Evolutionary conservation across 2,797 vertebrate species (phyloP).

Genomic region (Cercopithecus petaurista): DNA sequence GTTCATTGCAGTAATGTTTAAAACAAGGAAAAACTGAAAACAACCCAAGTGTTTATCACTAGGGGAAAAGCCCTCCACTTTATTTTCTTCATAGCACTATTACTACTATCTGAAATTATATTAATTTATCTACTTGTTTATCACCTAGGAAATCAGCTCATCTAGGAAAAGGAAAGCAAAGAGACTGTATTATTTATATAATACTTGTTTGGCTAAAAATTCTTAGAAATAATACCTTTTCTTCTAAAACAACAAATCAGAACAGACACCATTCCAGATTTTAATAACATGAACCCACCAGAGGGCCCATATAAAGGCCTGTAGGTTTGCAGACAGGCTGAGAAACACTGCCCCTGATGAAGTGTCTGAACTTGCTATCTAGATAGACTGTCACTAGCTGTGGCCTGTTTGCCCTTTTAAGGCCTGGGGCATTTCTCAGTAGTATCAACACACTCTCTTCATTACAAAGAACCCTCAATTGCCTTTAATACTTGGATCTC

Average conservation of each 20-base stretch:
- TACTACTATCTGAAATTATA: not conserved
- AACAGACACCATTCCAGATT: not conserved
- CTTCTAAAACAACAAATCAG: not conserved
- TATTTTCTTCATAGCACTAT: constrained; percentile 19
- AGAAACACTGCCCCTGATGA: not conserved
- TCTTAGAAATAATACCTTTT: not conserved
- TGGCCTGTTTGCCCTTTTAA: not conserved
- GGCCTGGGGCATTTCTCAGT: not conserved
- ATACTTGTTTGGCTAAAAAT: constrained; percentile 28
- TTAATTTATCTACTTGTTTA: constrained; percentile 19
- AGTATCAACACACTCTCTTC: not conserved
- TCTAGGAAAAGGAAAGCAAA: not conserved
- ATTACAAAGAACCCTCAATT: not conserved
- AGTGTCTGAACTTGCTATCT: not conserved
- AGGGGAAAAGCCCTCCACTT: not conserved
- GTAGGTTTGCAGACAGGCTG: not conserved
- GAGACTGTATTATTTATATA: not conserved
- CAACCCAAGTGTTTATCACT: not conserved
- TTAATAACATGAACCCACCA: not conserved
- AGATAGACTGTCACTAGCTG: not conserved
- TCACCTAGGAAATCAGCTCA: constrained; percentile 14
- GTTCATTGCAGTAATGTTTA: not conserved
- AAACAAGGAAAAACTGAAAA: not conserved
- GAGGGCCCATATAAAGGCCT: not conserved
- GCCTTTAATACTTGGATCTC: not conserved